phyloP scores from a whole-genome alignment of 2,888 invertebrate genomes.

The Macropis europaea region DNA sequence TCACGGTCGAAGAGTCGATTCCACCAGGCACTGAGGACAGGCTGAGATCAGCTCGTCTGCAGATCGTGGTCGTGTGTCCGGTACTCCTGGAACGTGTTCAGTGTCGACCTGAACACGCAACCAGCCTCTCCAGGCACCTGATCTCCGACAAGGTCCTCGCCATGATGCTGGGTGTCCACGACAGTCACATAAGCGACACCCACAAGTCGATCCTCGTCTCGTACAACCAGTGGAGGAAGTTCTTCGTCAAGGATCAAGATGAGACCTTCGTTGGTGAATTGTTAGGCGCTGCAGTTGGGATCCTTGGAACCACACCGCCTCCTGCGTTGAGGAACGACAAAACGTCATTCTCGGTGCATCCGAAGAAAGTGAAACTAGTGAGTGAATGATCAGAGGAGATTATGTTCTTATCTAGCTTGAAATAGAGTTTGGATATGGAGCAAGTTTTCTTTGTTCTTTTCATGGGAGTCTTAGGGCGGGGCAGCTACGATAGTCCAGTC shows the following conservation, averaged over 20 bases:
- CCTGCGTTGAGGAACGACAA: constrained; percentile 80
- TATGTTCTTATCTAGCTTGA: neutral
- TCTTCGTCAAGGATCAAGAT: constrained; percentile 90
- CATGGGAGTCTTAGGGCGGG: too few species aligned
- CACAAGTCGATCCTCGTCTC: constrained; percentile 86
- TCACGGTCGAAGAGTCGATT: constrained; percentile 86
- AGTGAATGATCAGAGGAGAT: constrained; percentile 61
- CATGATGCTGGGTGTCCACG: constrained; percentile 90
- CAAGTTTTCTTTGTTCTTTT: too few species aligned
- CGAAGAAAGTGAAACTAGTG: constrained; percentile 89
- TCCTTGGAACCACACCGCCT: constrained; percentile 81
- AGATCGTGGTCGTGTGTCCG: constrained; percentile 91
- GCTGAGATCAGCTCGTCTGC: constrained; percentile 86
- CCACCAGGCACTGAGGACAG: constrained; percentile 81
- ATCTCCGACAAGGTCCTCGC: constrained; percentile 88
- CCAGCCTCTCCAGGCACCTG: constrained; percentile 83
- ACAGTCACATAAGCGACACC: constrained; percentile 85
- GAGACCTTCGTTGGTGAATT: constrained; percentile 92
- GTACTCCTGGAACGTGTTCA: constrained; percentile 84
- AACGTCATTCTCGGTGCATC: constrained; percentile 87
- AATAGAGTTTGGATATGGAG: too few species aligned
- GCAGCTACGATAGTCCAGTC: too few species aligned
- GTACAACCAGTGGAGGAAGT: constrained; percentile 90
- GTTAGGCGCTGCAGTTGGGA: constrained; percentile 90
- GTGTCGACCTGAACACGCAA: constrained; percentile 81